A percentile compares a stretch with the other conserved stretches of the same genome.
These are phyloP conservation scores for Scaptomyza parva DNA, from an alignment of 2,888 invertebrate genomes.

Conservation along the genomic window DNA sequence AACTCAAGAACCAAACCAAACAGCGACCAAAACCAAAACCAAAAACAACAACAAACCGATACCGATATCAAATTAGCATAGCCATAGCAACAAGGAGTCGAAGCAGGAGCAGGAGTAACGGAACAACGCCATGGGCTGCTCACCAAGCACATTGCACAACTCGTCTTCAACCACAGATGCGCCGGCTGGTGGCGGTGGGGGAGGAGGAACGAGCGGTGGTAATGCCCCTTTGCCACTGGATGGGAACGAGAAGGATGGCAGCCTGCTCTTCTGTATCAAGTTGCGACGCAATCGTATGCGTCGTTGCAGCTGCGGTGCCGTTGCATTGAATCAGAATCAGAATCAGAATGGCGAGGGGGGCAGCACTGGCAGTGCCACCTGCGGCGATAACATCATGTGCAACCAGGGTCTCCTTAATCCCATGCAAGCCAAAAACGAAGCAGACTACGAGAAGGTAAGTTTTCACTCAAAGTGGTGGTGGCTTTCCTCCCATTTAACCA, in stretches of 20 bases:
- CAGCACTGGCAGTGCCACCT: conserved; percentile 70
- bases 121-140: conserved; percentile 76
- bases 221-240: conserved; percentile 60
- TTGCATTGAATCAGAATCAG: conserved; percentile 59
- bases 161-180: conserved; percentile 47
- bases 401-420: conserved; percentile 84
- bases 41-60: conserved; percentile 65
- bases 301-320: conserved; percentile 77
- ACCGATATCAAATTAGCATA: conserved; percentile 72
- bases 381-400: conserved; percentile 78
- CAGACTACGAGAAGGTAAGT: conserved; percentile 84
- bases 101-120: conserved; percentile 15
- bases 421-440: conserved; percentile 82
- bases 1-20: conserved; percentile 57
- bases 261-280: conserved; percentile 83
- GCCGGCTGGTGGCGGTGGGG: conserved; percentile 14
- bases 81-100: conserved; percentile 33
- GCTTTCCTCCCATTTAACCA: conserved; percentile 2
- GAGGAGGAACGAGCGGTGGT: conserved; percentile 16
- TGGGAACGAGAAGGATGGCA: conserved; percentile 81
- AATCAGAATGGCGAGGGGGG: conserved; percentile 80
- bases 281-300: conserved; percentile 78
- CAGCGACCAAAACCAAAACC: conserved; percentile 63
- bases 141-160: conserved; percentile 75
- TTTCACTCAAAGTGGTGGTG: neutral